These are phyloP conservation scores for Ophioderma brevispina DNA, from an alignment of 35 echinoderm and acorn worm species.

Conservation along the genomic window DNA sequence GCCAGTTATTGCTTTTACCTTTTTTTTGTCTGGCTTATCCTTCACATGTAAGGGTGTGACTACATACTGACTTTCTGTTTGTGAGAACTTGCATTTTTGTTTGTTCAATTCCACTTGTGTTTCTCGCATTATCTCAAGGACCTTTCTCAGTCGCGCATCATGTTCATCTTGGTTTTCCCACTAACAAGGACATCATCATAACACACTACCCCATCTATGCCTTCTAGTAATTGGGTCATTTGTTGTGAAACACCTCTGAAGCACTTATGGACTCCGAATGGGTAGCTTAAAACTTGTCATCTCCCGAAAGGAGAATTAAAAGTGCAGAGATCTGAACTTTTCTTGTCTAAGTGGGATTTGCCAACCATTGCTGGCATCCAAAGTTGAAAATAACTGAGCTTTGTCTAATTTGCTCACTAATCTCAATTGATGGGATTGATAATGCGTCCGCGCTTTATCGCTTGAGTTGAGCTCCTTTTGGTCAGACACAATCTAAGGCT, in stretches of 20 bases:
- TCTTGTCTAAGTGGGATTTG: constrained; percentile 54
- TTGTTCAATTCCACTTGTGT: constrained; percentile 50
- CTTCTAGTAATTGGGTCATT: constrained; percentile 47
- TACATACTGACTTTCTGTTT: constrained; percentile 46
- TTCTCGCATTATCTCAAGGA: background rate
- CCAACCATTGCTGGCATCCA: constrained; percentile 79
- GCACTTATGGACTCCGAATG: constrained; percentile 68
- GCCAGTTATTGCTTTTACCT: constrained; percentile 40
- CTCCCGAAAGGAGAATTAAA: constrained; percentile 72
- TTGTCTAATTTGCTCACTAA: constrained; percentile 8
- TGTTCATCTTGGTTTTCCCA: constrained; percentile 45
- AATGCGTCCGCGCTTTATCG: constrained; percentile 68
- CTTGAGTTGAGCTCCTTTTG: constrained; percentile 72
- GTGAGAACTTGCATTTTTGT: constrained; percentile 14
- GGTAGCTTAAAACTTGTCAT: constrained; percentile 49
- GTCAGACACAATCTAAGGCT: constrained; percentile 75
- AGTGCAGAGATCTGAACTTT: constrained; percentile 58
- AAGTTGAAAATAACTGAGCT: constrained; percentile 45
- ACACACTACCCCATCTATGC: constrained; percentile 3
- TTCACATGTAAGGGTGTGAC: background rate
- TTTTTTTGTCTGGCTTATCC: constrained; percentile 37
- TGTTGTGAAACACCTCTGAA: constrained; percentile 55
- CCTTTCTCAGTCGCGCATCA: constrained; percentile 19
- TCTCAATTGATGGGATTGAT: constrained; percentile 59
- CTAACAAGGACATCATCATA: constrained; percentile 46